Evolutionary conservation across 1,140 invertebrate species (phyloP).

Genomic region (Sitobion miscanthi): DNA sequence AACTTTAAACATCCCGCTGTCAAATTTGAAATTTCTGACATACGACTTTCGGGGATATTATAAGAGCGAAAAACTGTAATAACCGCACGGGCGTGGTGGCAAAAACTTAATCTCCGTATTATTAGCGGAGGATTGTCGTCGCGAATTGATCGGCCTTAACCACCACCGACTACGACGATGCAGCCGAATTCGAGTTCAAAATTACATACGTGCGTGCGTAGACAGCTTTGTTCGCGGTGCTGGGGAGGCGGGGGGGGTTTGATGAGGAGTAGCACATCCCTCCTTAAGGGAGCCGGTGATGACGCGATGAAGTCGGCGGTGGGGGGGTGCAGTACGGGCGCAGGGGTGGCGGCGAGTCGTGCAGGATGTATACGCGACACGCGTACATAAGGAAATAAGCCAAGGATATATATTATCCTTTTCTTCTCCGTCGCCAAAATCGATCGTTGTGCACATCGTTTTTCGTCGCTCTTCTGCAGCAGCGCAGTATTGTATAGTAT

Average conservation of each 20-base stretch:
- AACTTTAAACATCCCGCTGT: background rate
- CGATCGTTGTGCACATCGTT: background rate
- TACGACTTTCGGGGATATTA: background rate
- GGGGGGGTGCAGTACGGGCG: no score
- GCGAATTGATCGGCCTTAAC: background rate
- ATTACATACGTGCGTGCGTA: background rate
- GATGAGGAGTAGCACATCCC: background rate
- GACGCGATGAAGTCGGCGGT: background rate
- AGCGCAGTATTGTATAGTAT: background rate
- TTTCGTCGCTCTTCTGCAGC: background rate
- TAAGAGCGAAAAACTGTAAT: background rate
- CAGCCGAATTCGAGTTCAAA: background rate
- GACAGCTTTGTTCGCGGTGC: background rate
- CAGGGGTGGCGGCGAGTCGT: background rate
- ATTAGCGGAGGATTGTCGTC: background rate
- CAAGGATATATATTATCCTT: background rate
- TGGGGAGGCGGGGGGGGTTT: no score
- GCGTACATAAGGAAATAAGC: slow-evolving; percentile 32
- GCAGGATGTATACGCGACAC: background rate
- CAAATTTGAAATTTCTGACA: background rate
- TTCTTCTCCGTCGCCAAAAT: slow-evolving; percentile 22
- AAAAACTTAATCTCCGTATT: slow-evolving; percentile 10
- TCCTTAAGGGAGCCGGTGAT: background rate
- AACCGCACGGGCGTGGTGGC: background rate
- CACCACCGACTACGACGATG: no score